Conservation (phyloP, 2,888 invertebrate genomes). For the Thumatha senex region DNA sequence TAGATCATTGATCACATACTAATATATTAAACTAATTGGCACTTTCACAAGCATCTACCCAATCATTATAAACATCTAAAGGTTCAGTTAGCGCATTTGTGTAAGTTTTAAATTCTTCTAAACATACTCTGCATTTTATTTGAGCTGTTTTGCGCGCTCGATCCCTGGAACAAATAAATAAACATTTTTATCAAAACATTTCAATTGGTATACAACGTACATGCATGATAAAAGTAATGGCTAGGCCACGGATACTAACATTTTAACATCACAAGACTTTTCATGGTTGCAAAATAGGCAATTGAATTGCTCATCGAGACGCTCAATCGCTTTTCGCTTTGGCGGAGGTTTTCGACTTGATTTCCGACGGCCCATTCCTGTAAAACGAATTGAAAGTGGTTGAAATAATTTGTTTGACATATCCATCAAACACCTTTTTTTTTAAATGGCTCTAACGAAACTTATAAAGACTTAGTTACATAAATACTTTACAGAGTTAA, state of each 20-base stretch:
- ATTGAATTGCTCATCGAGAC: slow-evolving; percentile 97
- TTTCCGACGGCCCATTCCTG: slow-evolving; percentile 96
- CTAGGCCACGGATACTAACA: slow-evolving; percentile 88
- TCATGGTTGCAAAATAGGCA: slow-evolving; percentile 99
- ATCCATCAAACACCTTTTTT: too few species aligned
- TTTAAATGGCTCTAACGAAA: too few species aligned
- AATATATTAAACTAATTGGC: slow-evolving; percentile 83
- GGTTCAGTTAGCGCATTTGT: slow-evolving; percentile 98
- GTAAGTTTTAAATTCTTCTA: slow-evolving; percentile 98
- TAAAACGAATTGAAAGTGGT: slow-evolving; percentile 11
- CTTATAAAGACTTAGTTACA: too few species aligned
- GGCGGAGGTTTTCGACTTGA: slow-evolving; percentile 99
- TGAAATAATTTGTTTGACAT: too few species aligned
- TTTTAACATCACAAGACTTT: slow-evolving; percentile 99
- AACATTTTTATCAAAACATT: too few species aligned
- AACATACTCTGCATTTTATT: slow-evolving; percentile 97
- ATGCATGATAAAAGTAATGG: too few species aligned
- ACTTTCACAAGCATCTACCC: slow-evolving; percentile 99
- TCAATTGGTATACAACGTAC: too few species aligned
- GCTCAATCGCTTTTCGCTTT: slow-evolving; percentile 95
- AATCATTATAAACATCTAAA: slow-evolving; percentile 99
- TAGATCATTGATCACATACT: too few species aligned
- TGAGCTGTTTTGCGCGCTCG: slow-evolving; percentile 96
- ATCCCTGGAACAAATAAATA: slow-evolving; percentile 87
- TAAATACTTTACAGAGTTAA: too few species aligned